Evolutionary conservation across 2,113 vertebrate species (phyloP), one percentile per base, ranked within the genome.

Genomic region (Sylvicapra grimmia): DNA sequence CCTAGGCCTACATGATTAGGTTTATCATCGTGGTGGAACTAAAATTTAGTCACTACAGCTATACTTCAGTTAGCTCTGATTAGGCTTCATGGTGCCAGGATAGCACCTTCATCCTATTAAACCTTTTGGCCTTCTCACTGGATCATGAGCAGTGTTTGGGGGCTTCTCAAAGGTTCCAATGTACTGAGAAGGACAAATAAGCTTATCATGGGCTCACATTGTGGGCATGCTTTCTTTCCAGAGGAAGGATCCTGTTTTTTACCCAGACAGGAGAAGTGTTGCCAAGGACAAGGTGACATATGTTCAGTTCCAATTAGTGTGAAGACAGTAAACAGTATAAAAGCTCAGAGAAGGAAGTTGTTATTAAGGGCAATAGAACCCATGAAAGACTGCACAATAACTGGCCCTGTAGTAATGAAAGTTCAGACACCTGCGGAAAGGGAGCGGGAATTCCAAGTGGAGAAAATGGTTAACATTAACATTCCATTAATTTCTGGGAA

Each of bases 251-350:
- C 59, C 83, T 51, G 31, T 96, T 95, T 87, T 90, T 95, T 79
- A 80, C 68, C 91, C 23, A 97, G 44, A 23, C 15, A 54, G n/a
- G 8, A 59, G 10, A 90, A 95, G 27, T 79, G 29, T 87, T 97
- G 68, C 61, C 94, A 95, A 94, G 91, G 91, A 87, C 77, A 58
- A 49, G 75, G 49, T 96, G 83, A 36, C 61, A 91, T 93, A 95
- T 92, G 47, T 61, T 97, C 31, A 51, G 77, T 29, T 97, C 77
- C 80, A 97, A 86, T 97, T 93, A 92, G 84, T 53, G 61, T 65
- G 91, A 54, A 89, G 59, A 77, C 27, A 75, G 23, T 90, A 51
- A 94, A 90, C 53, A 93, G 54, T 8, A 1, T 58, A 40, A 49
- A 87, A 88, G 75, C 80, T 96, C 79, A 84, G 51, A 86, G 79